Evolutionary conservation across 2,113 vertebrate genomes (phyloP), one percentile per base, ranked within the genome.

Genomic region (Aix galericulata): DNA sequence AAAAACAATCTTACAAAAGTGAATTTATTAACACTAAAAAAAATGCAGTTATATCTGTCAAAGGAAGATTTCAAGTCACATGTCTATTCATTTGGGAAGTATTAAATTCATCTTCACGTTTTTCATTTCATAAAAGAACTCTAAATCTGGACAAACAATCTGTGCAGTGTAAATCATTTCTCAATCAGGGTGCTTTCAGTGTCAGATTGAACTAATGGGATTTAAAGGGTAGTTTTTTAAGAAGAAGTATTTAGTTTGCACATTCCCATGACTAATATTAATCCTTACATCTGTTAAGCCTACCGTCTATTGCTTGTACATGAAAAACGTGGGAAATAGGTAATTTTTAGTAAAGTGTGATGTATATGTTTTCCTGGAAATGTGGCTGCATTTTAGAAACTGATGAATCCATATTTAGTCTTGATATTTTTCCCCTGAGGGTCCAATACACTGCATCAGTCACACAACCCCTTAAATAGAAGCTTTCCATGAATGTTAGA

Each of bases 21-120:
- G 78, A 95, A 96, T 97, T 94, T 97, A 97, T 97, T 97, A 96
- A 88, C 58, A 38, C 34, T 88, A 85, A 97, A 97, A 90, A 96
- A 97, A 96, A 97, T 29, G 64, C 48, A 91, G 91, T 95, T 97
- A 92, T 95, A 58, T 96, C 91, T 88, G 80, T 94, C 94, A 93
- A 88, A 93, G 88, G 75, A 86, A 95, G 90, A 88, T 94, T 94
- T 95, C 90, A 89, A 97, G 71, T 14, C 42, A 64, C 14, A 7
- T 82, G 85, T 26, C 88, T 96, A 93, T 93, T 96, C 83, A 78
- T 86, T 92, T 94, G 86, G 96, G 84, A 97, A 96, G 88, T 94
- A 97, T 59, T 95, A 92, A 96, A 97, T 97, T 97, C 59, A 31
- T 89, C 84, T 86, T 87, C 88, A 93, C 2, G 2, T 86, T 96